Evolutionary conservation across 2,113 vertebrate genomes (phyloP), one percentile per base, ranked within the genome.

Genomic region (Cryptotis parvus): DNA sequence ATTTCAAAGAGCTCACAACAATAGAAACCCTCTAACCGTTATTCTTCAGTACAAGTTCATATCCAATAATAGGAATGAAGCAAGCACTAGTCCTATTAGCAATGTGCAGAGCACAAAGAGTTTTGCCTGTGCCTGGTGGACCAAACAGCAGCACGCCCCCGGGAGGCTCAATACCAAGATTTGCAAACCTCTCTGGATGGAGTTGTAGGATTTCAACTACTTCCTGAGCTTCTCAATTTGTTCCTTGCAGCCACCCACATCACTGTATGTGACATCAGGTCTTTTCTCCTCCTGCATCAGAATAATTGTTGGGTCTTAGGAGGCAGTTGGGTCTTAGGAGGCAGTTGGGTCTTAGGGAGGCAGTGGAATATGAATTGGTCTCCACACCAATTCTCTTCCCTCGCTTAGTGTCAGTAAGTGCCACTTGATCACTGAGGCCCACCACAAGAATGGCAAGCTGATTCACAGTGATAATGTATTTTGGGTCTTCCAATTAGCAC

Each of bases 221-320:
- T 97, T 99, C 99, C 94, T 99, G 98, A 93, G 97, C 97, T 99
- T 99, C 97, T 99, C 99, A 45, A 99, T 99, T 97, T 99, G 99
- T 95, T 99, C 99, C 95, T 99, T 99, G 96, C 99, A 99, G 31
- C 99, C 99, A 88, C 99, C 99, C 39, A 99, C 99, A 81, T 99
- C 99, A 65, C 99, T 99, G 97, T 99, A 99, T 68, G 99, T 99
- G 96, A 99, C 99, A 8, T 99, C 99, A 31, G 99, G 99, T 95
- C 99, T 99, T 97, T 99, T 99, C 94, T 99, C 99, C 81, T 99
- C 99, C 98, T 99, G 99, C 99, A 99, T 99, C 99, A 99, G 99
- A 61, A 99, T 99, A 93, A 99, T 99, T 0, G 99, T 99, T 37
- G 99, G 99, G 95, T 99, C 99, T n/a, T n/a, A n/a, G n/a, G n/a